A percentile compares a stretch with the other conserved stretches of the same genome.
Evolutionary conservation across 2,113 vertebrate genomes (phyloP).

Genomic region (Rhineura floridana): DNA sequence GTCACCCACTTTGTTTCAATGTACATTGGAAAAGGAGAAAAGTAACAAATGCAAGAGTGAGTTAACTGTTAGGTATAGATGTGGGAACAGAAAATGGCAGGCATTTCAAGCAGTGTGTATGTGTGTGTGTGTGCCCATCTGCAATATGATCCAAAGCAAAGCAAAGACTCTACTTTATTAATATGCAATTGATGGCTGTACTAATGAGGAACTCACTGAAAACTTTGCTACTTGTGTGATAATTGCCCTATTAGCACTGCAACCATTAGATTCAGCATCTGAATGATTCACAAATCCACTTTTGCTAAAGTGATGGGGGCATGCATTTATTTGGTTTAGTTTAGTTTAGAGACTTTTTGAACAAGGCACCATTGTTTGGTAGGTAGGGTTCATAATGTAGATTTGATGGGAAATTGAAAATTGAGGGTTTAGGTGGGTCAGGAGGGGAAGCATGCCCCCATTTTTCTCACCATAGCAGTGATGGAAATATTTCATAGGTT

Average conservation of each 20-base stretch:
- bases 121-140: constrained; percentile 7
- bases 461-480: constrained; percentile 39
- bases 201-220: constrained; percentile 66
- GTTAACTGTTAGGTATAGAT: constrained; percentile 57
- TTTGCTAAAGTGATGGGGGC: constrained; percentile 1
- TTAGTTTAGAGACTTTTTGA: too few species aligned
- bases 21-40: constrained; percentile 19
- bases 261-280: constrained; percentile 44
- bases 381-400: constrained; percentile 34
- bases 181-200: constrained; percentile 55
- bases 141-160: constrained; percentile 56
- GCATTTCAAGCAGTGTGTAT: constrained; percentile 46
- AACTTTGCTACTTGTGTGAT: constrained; percentile 32
- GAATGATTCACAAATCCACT: constrained; percentile 35
- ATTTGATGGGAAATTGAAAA: constrained; percentile 61
- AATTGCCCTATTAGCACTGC: constrained; percentile 68
- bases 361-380: constrained; percentile 48
- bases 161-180: constrained; percentile 53
- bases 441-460: constrained; percentile 1
- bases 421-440: constrained; percentile 41
- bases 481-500: constrained; percentile 1
- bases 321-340: constrained; percentile 10
- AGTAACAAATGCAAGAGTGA: constrained; percentile 52
- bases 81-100: constrained; percentile 55
- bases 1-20: constrained; percentile 25